Base-by-base conservation (phyloP, 2,797 vertebrate genomes). In the Sebastes trivittatus region DNA sequence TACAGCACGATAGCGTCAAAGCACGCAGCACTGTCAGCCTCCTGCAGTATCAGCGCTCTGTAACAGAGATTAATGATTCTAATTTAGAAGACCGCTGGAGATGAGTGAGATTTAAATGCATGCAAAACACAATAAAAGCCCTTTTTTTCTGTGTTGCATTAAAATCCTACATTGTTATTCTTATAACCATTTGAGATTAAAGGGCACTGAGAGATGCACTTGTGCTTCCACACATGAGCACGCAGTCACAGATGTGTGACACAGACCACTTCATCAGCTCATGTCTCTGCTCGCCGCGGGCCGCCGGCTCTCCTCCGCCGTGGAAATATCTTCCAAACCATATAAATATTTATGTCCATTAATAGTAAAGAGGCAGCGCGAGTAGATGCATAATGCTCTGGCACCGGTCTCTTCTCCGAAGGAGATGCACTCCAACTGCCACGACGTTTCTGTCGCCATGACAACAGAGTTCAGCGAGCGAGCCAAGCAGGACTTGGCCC, bases 271-370 rank as follows among this genome's bases (percentile, higher is more conserved):
- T 93, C 91, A 94, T 94, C 87, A 92, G 82, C 88, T 93, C 91
- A 85, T 86, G 88, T 88, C 81, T 80, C 62, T 11, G 36, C 69
- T 71, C 87, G 32, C 93, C 82, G 80, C 88, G 84, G 83, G 92
- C 88, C 87, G 30, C 75, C 58, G 46, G 73, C 85, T 82, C 85
- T 78, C 80, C 90, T 84, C 69, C 81, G 55, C 80, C 29, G 13
- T 74, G 81, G 85, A 89, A 93, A 91, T 83, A 76, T 83, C 87
- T 78, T 74, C 87, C 87, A 88, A 87, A 85, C 78, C 80, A 60
- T 61, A 95, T 96, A 90, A 93, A 95, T 94, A 95, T 96, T 94
- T 93, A 96, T 94, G 83, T 90, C 83, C 92, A 94, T 95, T 94
- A 94, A 95, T 94, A 94, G 92, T 94, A 91, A 94, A 94, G 90